These are phyloP conservation scores for Gobio gobio DNA, from an alignment of 2,113 vertebrate genomes.

Conservation along the genomic window DNA sequence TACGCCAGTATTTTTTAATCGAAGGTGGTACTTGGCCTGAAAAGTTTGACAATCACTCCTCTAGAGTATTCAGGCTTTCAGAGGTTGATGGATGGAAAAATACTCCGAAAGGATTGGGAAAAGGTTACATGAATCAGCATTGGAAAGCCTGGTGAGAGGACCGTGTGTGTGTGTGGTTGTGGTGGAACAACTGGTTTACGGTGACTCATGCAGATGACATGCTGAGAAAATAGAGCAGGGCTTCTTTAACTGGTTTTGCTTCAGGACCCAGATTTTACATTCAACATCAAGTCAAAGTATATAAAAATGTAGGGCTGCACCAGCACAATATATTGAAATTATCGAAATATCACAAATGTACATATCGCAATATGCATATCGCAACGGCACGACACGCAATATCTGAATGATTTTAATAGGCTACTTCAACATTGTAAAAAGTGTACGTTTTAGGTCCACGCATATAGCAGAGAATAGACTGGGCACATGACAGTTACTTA, in stretches of 20 bases:
- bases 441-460: too few species aligned
- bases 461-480: too few species aligned
- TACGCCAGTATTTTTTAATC: neutral
- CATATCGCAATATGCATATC: too few species aligned
- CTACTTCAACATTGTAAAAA: too few species aligned
- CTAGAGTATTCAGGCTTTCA: neutral
- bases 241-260: neutral
- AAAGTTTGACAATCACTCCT: neutral
- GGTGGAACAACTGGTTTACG: constrained; percentile 9
- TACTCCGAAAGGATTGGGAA: neutral
- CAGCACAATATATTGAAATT: too few species aligned
- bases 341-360: too few species aligned
- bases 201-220: constrained; percentile 9
- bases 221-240: constrained; percentile 7
- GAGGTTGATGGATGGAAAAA: neutral
- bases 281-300: neutral
- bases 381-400: too few species aligned
- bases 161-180: neutral
- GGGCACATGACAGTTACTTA: too few species aligned
- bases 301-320: neutral
- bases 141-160: neutral
- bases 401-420: too few species aligned
- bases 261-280: neutral
- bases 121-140: constrained; percentile 12
- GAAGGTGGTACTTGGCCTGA: neutral